phyloP scores from a whole-genome alignment of 2,888 invertebrate genomes.

The Drosophila seclusa region DNA sequence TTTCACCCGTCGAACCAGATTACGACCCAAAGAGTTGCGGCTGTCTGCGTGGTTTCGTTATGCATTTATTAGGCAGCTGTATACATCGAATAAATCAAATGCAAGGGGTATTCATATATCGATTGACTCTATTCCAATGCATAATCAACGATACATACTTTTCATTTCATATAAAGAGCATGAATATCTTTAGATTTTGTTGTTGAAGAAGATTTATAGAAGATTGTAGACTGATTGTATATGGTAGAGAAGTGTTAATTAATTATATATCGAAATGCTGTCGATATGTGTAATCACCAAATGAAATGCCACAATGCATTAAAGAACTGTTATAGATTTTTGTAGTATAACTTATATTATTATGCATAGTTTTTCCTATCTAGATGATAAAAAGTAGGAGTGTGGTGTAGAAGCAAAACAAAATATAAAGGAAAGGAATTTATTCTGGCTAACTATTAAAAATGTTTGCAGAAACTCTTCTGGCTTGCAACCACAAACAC shows the following conservation, averaged over 20 bases:
- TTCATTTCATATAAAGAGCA: conserved; percentile 1
- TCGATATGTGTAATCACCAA: neutral
- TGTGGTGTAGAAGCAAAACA: neutral
- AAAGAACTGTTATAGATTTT: neutral
- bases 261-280: neutral
- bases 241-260: neutral
- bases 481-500: neutral
- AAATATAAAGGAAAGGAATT: neutral
- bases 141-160: conserved; percentile 11
- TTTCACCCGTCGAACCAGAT: conserved; percentile 64
- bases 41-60: neutral
- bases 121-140: conserved; percentile 13
- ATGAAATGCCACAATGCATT: neutral
- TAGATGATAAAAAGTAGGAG: neutral
- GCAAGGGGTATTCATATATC: conserved; percentile 14
- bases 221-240: neutral
- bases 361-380: neutral
- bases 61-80: conserved; percentile 19
- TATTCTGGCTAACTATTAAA: neutral
- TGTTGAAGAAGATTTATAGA: neutral
- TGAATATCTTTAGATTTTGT: conserved; percentile 12
- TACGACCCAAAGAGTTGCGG: conserved; percentile 5
- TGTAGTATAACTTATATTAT: neutral
- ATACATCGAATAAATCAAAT: conserved; percentile 27
- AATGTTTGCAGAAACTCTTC: neutral